Conservation (phyloP, 2,888 invertebrate species). For the Syrista parreyssii region DNA sequence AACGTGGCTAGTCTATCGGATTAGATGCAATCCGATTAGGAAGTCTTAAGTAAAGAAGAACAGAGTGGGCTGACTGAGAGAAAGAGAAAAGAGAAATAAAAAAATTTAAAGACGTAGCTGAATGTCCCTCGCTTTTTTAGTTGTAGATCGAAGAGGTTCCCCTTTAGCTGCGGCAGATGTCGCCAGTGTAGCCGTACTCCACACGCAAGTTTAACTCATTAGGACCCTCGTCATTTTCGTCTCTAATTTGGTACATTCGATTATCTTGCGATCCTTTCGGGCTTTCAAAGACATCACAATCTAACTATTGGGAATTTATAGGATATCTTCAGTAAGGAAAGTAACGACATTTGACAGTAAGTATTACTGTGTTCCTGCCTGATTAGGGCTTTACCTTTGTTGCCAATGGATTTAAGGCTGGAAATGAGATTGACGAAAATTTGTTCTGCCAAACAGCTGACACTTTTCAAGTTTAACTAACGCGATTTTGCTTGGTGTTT, state of each 20-base stretch:
- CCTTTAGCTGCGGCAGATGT: not conserved
- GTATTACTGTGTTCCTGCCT: not conserved
- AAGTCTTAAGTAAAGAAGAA: not conserved
- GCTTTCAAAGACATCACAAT: not conserved
- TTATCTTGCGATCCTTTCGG: not conserved
- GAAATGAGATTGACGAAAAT: not conserved
- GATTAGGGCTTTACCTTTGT: not conserved
- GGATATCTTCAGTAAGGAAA: not conserved
- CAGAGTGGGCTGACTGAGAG: not conserved
- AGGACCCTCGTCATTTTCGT: not conserved
- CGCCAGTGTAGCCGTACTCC: not conserved
- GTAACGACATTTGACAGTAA: not conserved
- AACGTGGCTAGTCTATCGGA: not conserved
- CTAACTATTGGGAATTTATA: not conserved
- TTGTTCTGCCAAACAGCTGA: not conserved
- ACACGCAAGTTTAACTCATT: not conserved
- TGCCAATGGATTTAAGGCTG: not conserved
- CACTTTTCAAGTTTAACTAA: not conserved
- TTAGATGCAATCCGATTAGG: not conserved
- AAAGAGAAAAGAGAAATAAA: slow-evolving; percentile 1
- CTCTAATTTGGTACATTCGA: not conserved
- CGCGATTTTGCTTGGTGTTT: not conserved
- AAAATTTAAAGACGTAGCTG: not conserved
- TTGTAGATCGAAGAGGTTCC: not conserved
- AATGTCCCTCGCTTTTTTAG: not conserved